phyloP scores from a whole-genome alignment of 2,797 vertebrate species.

The Cynopterus sphinx region DNA sequence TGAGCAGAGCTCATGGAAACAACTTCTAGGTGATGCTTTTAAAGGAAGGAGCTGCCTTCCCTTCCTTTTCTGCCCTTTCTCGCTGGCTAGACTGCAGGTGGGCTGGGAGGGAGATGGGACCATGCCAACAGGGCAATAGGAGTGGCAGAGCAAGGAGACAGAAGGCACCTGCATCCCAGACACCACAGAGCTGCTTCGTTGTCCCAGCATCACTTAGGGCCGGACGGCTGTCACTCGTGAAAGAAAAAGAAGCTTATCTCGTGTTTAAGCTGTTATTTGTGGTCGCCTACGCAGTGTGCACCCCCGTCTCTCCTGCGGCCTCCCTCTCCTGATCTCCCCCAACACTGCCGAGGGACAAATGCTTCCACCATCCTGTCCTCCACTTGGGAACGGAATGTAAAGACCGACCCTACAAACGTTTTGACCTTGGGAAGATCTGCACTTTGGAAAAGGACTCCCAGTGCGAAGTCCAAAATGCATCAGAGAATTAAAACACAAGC shows the following conservation, averaged over 20 bases:
- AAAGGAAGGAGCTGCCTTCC: not conserved
- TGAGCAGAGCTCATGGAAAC: not conserved
- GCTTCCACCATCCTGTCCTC: not conserved
- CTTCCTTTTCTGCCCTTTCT: not conserved
- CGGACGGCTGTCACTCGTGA: not conserved
- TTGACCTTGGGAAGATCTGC: not conserved
- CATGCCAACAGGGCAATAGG: not conserved
- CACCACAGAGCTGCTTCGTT: accelerated
- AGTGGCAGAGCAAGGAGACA: not conserved
- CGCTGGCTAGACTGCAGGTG: not conserved
- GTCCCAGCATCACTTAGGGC: accelerated
- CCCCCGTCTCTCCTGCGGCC: accelerated
- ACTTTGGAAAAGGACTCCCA: not conserved
- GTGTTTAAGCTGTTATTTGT: too few relatives aligned
- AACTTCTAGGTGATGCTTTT: not conserved
- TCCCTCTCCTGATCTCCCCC: not conserved
- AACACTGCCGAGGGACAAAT: accelerated
- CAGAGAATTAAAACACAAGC: not conserved
- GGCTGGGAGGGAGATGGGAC: too few relatives aligned
- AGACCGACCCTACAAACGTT: not conserved
- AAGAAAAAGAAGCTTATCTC: not conserved
- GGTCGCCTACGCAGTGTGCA: not conserved
- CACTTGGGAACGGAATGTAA: not conserved
- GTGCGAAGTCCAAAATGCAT: not conserved
- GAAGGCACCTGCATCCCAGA: not conserved